Evolutionary conservation across 2,113 vertebrate species (phyloP), one percentile per base, ranked within the genome.

Genomic region (Amphiprion ocellaris): DNA sequence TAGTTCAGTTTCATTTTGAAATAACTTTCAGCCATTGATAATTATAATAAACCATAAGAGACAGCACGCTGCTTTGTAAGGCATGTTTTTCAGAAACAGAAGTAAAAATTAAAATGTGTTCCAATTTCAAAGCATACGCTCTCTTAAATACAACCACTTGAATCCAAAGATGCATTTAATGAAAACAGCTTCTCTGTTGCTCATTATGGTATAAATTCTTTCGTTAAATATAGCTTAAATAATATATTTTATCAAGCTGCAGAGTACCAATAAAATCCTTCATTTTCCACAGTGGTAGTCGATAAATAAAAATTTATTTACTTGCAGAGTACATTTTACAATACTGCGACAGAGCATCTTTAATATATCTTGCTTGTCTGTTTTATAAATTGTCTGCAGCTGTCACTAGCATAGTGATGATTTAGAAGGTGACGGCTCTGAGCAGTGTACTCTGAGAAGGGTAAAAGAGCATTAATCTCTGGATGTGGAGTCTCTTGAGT

Each of bases 381-480:
- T 44, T 64, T 69, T 12, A 28, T 24, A 47, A 30, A 24, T 6
- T 37, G 6, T 62, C 12, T 33, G 21, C n/a, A 19, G 44, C 10
- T 33, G 2, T 72, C 47, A 26, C 2, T 24, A 3, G 23, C 58
- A 19, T 23, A 44, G 11, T 64, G 33, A 28, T 11, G 21, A 61
- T 69, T 52, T 65, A 64, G 44, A n/a, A 39, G 47, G 61, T 58
- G 60, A 74, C 21, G 56, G 61, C 21, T 65, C 39, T 64, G 52
- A 69, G 28, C 69, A 72, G 75, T 87, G 52, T 50, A 50, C 67
- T 74, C 24, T 47, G n/a, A 56, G 53, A n/a, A 14, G 30, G 59
- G 26, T 4, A 65, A 79, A 72, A 68, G 69, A 78, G 72, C 82
- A 89, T 87, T 92, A 87, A 88, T 82, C 84, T 58, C 21, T 33